Evolutionary conservation across 2,113 vertebrate genomes (phyloP), one percentile per base, ranked within the genome.

Genomic region (Podocnemis expansa): DNA sequence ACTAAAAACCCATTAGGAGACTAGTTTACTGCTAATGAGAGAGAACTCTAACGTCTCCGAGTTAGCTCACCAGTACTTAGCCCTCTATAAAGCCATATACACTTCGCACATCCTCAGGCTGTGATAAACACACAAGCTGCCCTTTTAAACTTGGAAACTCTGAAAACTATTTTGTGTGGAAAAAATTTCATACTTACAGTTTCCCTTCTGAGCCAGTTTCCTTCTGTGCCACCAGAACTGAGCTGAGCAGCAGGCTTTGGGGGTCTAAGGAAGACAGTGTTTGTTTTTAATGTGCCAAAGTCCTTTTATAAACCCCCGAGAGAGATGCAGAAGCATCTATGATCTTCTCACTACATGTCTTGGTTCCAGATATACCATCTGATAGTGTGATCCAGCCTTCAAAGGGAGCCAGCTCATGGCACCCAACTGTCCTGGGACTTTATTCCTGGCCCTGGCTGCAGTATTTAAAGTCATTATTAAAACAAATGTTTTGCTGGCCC

Each of bases 221-320:
- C 3, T 2, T 2, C 2, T 34, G 11, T 51, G 29, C 0, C 14
- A 19, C 3, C 12, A 10, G 47, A 78, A 5, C 2, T 34, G 13
- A 27, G 9, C 12, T 76, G 47, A 54, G 1, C 51, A 76, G 60
- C 45, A 76, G 25, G 3, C 91, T 0, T 4, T 41, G 19, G 0
- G 49, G 55, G 43, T 2, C 51, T n/a, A 75, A 70, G 82, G 79
- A 81, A 1, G 54, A 9, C 76, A 5, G 21, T 6, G 17, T 73
- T 73, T 73, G 10, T n/a, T 70, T 7, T 19, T 55, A 29, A 5
- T 4, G 4, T 43, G 29, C 45, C 63, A 10, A 13, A 58, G 21
- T 51, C 49, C 12, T 89, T 87, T 86, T 0, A 0, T 31, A 63
- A 47, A 25, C 43, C 31, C 31, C 21, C 51, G 8, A 24, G 7